A percentile compares a stretch with the other conserved stretches of the same genome.
Conservation (phyloP, 2,113 vertebrate genomes). For the Gymnorhina tibicen region DNA sequence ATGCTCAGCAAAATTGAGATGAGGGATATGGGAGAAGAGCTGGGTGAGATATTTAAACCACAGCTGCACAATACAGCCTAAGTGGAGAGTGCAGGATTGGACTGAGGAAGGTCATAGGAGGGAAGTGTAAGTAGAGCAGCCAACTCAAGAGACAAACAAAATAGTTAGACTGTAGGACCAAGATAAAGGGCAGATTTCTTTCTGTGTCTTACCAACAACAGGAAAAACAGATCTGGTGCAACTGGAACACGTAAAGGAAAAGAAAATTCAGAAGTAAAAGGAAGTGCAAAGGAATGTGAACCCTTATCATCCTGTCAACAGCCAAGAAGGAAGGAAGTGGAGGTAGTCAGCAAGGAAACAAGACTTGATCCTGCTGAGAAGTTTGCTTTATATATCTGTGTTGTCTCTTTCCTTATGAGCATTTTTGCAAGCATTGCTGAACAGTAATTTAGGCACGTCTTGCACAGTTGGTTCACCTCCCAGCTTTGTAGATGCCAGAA, state of each 20-base stretch:
- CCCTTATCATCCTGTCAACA: neutral
- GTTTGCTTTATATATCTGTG: neutral
- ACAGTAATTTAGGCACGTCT: neutral
- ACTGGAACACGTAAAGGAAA: neutral
- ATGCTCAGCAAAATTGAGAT: neutral
- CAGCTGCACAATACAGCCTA: neutral
- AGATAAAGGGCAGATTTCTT: neutral
- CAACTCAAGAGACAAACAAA: neutral
- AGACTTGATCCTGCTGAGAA: neutral
- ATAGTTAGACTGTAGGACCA: neutral
- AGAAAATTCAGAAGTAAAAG: neutral
- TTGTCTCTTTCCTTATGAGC: neutral
- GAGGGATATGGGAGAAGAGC: neutral
- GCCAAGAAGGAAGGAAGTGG: neutral
- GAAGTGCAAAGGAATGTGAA: neutral
- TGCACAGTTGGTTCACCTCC: neutral
- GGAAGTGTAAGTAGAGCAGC: neutral
- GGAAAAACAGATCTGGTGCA: neutral
- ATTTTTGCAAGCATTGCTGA: neutral
- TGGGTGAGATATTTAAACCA: neutral
- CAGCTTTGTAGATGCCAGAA: neutral
- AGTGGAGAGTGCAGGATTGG: neutral
- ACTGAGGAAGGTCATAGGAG: neutral
- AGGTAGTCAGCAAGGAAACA: neutral
- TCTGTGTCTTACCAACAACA: neutral